Evolutionary conservation across 2,113 vertebrate species (phyloP).

Genomic region (Speoplatyrhinus poulsoni): DNA sequence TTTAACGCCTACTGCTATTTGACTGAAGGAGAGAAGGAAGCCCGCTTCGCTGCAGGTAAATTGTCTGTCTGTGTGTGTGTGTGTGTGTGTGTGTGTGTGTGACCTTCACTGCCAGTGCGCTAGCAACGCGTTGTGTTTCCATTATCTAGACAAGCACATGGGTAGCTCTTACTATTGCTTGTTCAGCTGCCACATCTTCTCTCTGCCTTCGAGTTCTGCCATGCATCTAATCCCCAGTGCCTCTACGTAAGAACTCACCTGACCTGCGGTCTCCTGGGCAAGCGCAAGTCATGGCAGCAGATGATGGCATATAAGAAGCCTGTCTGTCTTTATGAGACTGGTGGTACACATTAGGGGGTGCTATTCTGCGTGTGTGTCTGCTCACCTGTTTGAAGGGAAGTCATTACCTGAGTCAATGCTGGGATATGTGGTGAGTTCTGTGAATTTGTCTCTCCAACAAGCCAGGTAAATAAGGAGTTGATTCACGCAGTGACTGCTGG

Average conservation of each 20-base stretch:
- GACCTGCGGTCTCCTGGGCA: constrained; percentile 26
- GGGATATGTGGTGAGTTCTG: constrained; percentile 11
- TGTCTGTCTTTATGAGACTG: constrained; percentile 1
- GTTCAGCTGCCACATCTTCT: constrained; percentile 40
- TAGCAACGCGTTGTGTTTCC: not conserved
- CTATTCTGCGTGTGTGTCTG: constrained; percentile 15
- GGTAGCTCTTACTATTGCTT: constrained; percentile 26
- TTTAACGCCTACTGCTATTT: constrained; percentile 95
- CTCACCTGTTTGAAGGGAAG: constrained; percentile 47
- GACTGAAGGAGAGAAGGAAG: constrained; percentile 95
- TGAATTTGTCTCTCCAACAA: not conserved
- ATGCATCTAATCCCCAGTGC: constrained; percentile 51
- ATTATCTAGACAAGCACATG: not conserved
- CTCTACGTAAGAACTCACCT: constrained; percentile 31
- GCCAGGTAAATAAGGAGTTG: not conserved
- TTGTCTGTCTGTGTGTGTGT: not conserved
- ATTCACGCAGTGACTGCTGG: not conserved
- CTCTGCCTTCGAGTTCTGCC: constrained; percentile 42
- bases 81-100: not conserved
- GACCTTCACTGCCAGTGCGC: not conserved
- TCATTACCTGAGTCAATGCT: constrained; percentile 28
- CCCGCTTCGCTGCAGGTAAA: constrained; percentile 91
- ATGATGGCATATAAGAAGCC: constrained; percentile 69
- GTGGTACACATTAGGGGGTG: too few relatives aligned
- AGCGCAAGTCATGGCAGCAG: constrained; percentile 62